Base-by-base conservation (phyloP, 1,140 invertebrate genomes). In the Pseudomyrmex gracilis region DNA sequence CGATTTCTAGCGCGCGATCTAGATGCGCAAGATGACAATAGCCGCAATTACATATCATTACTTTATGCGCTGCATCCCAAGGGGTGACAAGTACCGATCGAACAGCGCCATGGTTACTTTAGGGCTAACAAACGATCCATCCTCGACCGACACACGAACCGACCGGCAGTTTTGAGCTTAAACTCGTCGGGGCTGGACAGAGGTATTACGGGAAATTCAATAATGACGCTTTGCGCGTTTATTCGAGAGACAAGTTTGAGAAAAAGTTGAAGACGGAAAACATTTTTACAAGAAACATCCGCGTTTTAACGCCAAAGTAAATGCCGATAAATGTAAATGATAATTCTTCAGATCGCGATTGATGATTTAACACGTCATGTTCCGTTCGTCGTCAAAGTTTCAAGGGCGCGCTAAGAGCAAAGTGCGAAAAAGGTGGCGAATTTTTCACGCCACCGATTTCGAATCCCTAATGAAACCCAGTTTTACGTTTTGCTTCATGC, bases 371-470 rank as follows among this genome's bases (percentile, higher is more conserved):
- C n/a, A 47, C 12, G 61, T 74, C n/a, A 80, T 80, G 76, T 49
- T 80, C 8, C 45, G 3, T 49, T 17, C 10, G 57, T 15, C 20
- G 4, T 55, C 53, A 7, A 71, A 78, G 70, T 83, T 67, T 20
- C 1, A 43, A 58, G 47, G 5, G 34, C 53, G 12, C n/a, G 17
- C 24, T 17, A 43, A 24, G 2, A 12, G 24, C 17, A 53, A 58
- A 51, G 43, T 43, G 2, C 13, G 7, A 15, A 90, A 74, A 85
- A 86, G 60, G 57, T 91, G 86, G 83, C 45, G 24, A 8, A 55
- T 57, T 13, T 90, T 91, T 9, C 66, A n/a, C 1, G 89, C 88
- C 1, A 89, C 71, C 24, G 83, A 91, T 47, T 90, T 90, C 20
- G 10, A 82, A 8, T 87, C 89, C 1, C 8, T 92, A 13, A 88